These are phyloP conservation scores for Axis porcinus DNA, from an alignment of 2,113 vertebrate genomes.

Conservation along the genomic window DNA sequence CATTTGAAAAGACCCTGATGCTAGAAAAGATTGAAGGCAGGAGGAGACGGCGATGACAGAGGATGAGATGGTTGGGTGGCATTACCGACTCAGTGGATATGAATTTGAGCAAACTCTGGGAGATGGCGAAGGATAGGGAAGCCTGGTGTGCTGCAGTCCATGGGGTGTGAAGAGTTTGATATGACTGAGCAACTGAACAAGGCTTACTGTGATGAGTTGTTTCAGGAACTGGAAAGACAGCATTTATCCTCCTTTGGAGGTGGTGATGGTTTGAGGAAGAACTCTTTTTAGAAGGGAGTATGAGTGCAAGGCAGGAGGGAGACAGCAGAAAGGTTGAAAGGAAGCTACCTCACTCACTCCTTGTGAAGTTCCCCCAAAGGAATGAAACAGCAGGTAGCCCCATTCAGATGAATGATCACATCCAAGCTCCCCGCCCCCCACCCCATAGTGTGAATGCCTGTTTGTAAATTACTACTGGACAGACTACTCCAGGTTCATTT, in stretches of 20 bases:
- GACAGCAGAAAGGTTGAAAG: neutral
- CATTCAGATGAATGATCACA: neutral
- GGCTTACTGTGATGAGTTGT: neutral
- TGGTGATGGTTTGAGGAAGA: neutral
- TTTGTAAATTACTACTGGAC: neutral
- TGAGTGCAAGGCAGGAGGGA: neutral
- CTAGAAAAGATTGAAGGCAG: neutral
- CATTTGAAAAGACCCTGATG: neutral
- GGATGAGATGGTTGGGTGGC: neutral
- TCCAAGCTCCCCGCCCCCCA: fast-evolving
- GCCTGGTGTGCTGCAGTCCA: neutral
- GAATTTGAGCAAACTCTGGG: neutral
- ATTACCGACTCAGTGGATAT: neutral
- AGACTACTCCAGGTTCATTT: neutral
- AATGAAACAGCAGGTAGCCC: neutral
- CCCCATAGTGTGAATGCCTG: neutral
- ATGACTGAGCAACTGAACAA: neutral
- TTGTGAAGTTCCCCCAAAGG: neutral
- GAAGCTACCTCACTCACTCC: neutral
- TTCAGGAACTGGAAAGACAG: neutral
- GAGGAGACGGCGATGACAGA: neutral
- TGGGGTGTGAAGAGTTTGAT: neutral
- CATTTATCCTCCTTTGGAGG: neutral
- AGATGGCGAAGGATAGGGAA: neutral
- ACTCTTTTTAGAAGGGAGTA: neutral